Evolutionary conservation across 2,797 vertebrate species (phyloP).

Genomic region (Chrysocyon brachyurus): DNA sequence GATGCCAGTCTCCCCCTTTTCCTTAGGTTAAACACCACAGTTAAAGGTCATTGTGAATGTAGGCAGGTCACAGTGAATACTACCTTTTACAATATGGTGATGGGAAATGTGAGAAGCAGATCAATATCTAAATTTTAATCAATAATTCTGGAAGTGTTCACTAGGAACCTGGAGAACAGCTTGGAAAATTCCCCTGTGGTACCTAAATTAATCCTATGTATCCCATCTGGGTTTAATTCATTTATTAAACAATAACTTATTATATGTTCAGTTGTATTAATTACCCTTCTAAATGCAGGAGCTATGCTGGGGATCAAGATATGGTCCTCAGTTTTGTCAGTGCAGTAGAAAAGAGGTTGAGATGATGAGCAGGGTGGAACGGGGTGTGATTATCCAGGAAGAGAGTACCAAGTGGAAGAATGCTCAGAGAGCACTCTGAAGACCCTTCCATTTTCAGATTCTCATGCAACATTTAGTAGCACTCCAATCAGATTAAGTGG

Average conservation of each 20-base stretch:
- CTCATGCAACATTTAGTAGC: not conserved
- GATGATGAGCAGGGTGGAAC: not conserved
- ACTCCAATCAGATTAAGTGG: not conserved
- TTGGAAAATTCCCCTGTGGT: constrained; percentile 53
- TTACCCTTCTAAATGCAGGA: constrained; percentile 8
- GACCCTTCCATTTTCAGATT: not conserved
- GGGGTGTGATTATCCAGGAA: not conserved
- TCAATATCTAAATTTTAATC: constrained; percentile 60
- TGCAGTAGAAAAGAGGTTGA: not conserved
- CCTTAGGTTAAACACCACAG: constrained; percentile 52
- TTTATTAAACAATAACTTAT: constrained; percentile 73
- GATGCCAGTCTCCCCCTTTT: constrained; percentile 36
- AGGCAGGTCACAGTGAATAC: constrained; percentile 40
- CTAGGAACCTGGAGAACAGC: constrained; percentile 31
- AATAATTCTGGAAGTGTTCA: constrained; percentile 41
- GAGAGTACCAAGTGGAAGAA: not conserved
- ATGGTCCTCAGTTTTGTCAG: not conserved
- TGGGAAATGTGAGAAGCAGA: constrained; percentile 44
- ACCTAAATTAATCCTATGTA: constrained; percentile 62
- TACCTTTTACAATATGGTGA: constrained; percentile 11
- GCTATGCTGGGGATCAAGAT: not conserved
- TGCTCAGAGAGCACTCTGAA: not conserved
- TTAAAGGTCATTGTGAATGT: constrained; percentile 34
- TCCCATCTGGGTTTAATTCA: constrained; percentile 64
- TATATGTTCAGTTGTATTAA: constrained; percentile 60